Base-by-base conservation (phyloP, 2,888 invertebrate species). In the Cristatella mucedo region DNA sequence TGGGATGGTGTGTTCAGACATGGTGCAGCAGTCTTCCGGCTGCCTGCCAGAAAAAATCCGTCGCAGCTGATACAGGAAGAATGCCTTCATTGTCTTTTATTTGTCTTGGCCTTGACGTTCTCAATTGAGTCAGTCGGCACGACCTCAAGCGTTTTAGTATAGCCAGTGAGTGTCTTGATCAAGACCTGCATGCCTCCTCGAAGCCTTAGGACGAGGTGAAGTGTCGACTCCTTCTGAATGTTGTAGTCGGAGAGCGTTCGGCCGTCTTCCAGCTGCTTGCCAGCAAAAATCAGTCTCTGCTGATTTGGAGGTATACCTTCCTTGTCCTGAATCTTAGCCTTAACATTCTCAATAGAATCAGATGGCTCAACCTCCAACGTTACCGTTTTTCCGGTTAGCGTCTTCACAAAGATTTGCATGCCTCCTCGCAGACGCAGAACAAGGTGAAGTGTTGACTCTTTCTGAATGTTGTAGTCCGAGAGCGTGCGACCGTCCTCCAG, bases 191-290 rank as follows among this genome's bases (percentile, higher is more conserved):
- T 26, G 36, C 36, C 36, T 36, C 36, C 36, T 36, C 89, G 76
- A 53, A 93, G 77, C 71, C 89, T 80, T 44, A 93, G 74, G 46
- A 91, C 89, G 71, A 71, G 53, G 67, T 91, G 89, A 48, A 91
- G 76, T 7, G 91, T 91, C 0, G 89, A 89, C 67, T 86, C 85
- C 67, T 87, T 87, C 69, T 91, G 86, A 61, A 89, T 87, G 67
- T 87, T 87, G 68, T 87, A 87, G 63, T 91, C 89, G 0, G 82
- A 82, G 22, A 91, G 71, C 2, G 87, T 87, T 39, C 85, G 76
- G 2, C 85, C 89, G 75, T 91, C 89, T 71, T 89, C 89, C 59
- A 91, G 68, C 69, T 91, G 91, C 66, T 87, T 89, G 41, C 89
- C 89, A 53, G 86, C 86, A 66, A 89, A 89, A 69, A 84, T 84